phyloP scores from a whole-genome alignment of 2,888 invertebrate species.

The Chymomyza amoena region DNA sequence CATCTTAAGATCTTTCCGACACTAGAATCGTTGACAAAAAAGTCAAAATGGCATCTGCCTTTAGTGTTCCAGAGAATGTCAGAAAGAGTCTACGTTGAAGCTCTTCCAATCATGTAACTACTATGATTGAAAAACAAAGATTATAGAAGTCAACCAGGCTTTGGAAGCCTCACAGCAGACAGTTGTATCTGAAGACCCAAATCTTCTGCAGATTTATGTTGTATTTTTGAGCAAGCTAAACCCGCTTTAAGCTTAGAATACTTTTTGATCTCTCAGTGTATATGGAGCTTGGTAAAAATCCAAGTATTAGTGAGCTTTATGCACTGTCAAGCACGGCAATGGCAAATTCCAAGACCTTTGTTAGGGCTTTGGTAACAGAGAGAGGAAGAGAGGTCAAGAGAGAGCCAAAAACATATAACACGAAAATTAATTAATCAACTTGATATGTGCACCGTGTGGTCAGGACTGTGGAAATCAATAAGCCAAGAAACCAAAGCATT shows the following conservation, averaged over 20 bases:
- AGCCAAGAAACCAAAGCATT: slow-evolving; percentile 46
- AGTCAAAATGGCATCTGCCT: too few relatives aligned
- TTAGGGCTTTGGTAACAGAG: not conserved
- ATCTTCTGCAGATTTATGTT: too few relatives aligned
- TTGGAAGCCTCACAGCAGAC: too few relatives aligned
- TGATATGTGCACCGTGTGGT: slow-evolving; percentile 26
- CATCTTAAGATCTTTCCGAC: too few relatives aligned
- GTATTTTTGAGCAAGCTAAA: too few relatives aligned
- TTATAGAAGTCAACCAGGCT: too few relatives aligned
- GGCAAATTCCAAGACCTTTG: not conserved
- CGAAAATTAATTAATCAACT: slow-evolving; percentile 46
- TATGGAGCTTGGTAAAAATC: not conserved
- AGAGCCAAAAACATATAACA: slow-evolving; percentile 13
- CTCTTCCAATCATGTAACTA: too few relatives aligned
- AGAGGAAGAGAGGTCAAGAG: not conserved
- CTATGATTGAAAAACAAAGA: too few relatives aligned
- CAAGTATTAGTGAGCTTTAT: not conserved
- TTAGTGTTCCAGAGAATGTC: too few relatives aligned
- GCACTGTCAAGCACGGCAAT: not conserved
- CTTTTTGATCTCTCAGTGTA: not conserved
- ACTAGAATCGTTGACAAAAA: too few relatives aligned
- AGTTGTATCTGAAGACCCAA: too few relatives aligned
- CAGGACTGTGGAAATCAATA: slow-evolving; percentile 33
- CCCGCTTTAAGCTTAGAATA: not conserved
- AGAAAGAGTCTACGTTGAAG: too few relatives aligned